phyloP scores from a whole-genome alignment of 2,113 vertebrate species.

The human (Homo sapiens) region GRCh38 chr1:213477001-213477500 shows the following conservation, averaged over 20 bases:
- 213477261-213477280: background rate
- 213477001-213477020: background rate
- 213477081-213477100: rapidly evolving
- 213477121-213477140: background rate
- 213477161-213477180: background rate
- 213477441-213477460: background rate
- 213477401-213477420: background rate
- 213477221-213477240: background rate
- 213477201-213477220: background rate
- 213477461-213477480: background rate
- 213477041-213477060: background rate
- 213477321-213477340: constrained; percentile 23
- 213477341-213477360: constrained; percentile 24
- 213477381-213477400: constrained; percentile 34
- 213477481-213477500: background rate
- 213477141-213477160: background rate
- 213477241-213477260: constrained; percentile 13
- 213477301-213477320: background rate
- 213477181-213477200: background rate
- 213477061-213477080: background rate
- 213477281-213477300: constrained; percentile 16
- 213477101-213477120: background rate
- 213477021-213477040: background rate
- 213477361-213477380: constrained; percentile 28
- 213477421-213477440: background rate